These are phyloP conservation scores for Sogatella furcifera DNA, from an alignment of 1,140 invertebrate genomes.

Conservation along the genomic window DNA sequence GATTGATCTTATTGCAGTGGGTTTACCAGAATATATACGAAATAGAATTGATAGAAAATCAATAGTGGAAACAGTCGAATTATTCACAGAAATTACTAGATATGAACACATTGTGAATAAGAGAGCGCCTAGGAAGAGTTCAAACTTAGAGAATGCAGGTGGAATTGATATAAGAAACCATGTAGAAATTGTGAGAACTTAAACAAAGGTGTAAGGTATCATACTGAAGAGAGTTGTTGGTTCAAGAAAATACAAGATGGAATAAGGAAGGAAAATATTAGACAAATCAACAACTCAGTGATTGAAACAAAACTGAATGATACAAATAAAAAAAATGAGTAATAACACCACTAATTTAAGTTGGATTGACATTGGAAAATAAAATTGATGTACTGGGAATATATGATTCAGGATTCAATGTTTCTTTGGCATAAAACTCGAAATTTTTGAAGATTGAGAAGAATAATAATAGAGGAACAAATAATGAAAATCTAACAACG, in stretches of 20 bases:
- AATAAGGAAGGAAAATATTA: not conserved
- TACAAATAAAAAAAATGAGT: slow-evolving; percentile 9
- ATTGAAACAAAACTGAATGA: not conserved
- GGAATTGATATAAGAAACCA: not conserved
- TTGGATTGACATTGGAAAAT: slow-evolving; percentile 7
- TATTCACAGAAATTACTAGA: too few species aligned
- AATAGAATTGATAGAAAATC: slow-evolving; percentile 25
- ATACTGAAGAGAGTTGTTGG: slow-evolving; percentile 25
- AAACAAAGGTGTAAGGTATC: slow-evolving; percentile 15
- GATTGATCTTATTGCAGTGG: slow-evolving; percentile 21
- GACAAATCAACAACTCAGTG: slow-evolving; percentile 11
- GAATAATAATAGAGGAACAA: slow-evolving; percentile 6
- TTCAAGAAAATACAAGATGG: slow-evolving; percentile 13
- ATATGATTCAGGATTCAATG: slow-evolving; percentile 13
- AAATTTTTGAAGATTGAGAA: slow-evolving; percentile 6
- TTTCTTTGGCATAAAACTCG: slow-evolving; percentile 6
- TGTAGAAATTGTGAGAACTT: too few species aligned
- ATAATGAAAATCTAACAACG: slow-evolving; percentile 18
- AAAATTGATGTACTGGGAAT: not conserved
- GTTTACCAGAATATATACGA: slow-evolving; percentile 25
- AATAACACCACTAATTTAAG: slow-evolving; percentile 5
- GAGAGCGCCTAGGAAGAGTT: not conserved
- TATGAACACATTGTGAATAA: not conserved
- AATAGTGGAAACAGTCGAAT: slow-evolving; percentile 17
- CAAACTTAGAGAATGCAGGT: not conserved